Evolutionary conservation across 2,888 invertebrate species (phyloP), one percentile per base, ranked within the genome.

Genomic region (Abrostola triplasia): DNA sequence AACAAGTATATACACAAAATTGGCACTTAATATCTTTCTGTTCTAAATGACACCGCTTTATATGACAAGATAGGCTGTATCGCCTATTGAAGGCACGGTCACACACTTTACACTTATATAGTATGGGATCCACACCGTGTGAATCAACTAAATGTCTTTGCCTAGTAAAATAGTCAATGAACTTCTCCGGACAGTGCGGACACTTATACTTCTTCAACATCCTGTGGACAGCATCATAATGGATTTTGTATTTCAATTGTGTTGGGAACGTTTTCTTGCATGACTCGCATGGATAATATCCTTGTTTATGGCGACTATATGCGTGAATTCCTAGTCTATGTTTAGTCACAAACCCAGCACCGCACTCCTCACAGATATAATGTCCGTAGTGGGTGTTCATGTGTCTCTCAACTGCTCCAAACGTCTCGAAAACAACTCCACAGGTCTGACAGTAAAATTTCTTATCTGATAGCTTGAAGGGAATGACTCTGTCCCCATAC

Each of bases 301-400:
- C 65, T 5, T 64, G 49, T 6, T 57, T 72, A 9, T 85, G 84
- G 59, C 73, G 58, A 13, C 72, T 62, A 48, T 82, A 81, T 0
- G 63, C 52, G 67, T 94, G 94, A n/a, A 88, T 88, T 36, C 83
- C 85, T 7, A 92, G 58, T 36, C 92, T 86, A 0, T 89, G 83
- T n/a, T 84, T 87, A 2, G 90, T 91, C 0, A 90, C 81, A 38
- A 92, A 94, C 0, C 87, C 84, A 0, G 85, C 82, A 0, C 84
- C 81, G 10, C 84, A 85, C 0, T 69, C 70, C 2, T 81, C 71
- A 35, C 88, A 88, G 8, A 77, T 71, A 11, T 47, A 70, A 8
- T 50, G 60, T 2, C 53, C 41, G 6, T 11, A 70, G 54, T 70
- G 70, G 0, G 5, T 38, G 1, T 57, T 71, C 70, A 70, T 70